phyloP scores from a whole-genome alignment of 2,113 vertebrate genomes.

The Lethenteron camtschaticum region DNA sequence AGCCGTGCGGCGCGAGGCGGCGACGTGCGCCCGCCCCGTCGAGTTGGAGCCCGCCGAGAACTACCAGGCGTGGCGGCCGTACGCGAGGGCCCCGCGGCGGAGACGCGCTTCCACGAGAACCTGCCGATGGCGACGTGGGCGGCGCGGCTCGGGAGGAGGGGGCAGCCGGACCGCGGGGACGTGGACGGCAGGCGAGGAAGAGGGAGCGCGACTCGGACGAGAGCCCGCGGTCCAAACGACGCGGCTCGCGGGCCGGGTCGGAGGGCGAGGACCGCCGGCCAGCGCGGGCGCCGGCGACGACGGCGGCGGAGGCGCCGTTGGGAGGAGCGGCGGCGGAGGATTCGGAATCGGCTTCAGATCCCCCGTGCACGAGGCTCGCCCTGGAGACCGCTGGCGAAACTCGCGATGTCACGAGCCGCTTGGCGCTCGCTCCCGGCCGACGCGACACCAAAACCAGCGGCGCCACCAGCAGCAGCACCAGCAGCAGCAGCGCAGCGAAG shows the following conservation, averaged over 20 bases:
- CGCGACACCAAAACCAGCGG: slow-evolving; percentile 46
- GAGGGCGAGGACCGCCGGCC: not conserved
- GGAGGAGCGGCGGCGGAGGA: slow-evolving; percentile 8
- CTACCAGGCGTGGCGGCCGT: slow-evolving; percentile 1
- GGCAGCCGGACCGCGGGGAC: no score
- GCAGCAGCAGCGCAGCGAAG: slow-evolving; percentile 5
- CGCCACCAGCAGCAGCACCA: slow-evolving; percentile 29
- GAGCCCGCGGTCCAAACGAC: no score
- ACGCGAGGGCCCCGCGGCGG: not conserved
- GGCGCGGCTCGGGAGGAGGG: slow-evolving; percentile 11
- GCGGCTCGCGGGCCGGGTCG: no score
- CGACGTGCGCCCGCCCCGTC: not conserved
- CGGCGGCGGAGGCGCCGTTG: slow-evolving; percentile 16
- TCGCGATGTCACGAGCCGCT: slow-evolving; percentile 13
- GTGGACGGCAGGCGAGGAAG: no score
- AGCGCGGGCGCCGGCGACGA: slow-evolving; percentile 10
- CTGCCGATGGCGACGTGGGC: slow-evolving; percentile 29
- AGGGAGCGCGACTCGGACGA: no score
- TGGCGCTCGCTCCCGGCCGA: slow-evolving; percentile 28
- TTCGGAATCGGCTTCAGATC: slow-evolving; percentile 14
- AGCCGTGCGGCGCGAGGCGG: slow-evolving; percentile 12
- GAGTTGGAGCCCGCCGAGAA: not conserved
- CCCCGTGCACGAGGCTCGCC: slow-evolving; percentile 11
- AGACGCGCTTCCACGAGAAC: not conserved
- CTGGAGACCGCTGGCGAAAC: slow-evolving; percentile 12